phyloP scores from a whole-genome alignment of 2,888 invertebrate genomes.

The Disparrhopalites patrizii region DNA sequence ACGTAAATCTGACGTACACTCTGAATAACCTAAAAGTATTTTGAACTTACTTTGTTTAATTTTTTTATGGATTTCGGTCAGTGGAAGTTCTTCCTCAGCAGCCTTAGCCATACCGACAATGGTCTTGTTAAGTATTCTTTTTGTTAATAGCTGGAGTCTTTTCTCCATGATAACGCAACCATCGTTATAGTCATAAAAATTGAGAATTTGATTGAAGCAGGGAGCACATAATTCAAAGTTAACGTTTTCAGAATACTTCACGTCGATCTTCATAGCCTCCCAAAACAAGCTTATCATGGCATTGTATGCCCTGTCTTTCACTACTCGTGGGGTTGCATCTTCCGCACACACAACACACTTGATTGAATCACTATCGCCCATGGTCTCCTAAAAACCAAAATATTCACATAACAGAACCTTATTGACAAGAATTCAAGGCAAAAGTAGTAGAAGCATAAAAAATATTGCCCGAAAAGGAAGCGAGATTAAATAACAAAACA shows the following conservation, averaged over 20 bases:
- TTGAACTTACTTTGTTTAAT: too few species aligned
- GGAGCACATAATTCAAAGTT: background rate
- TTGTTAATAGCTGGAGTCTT: background rate
- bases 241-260: conserved; percentile 2
- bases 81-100: background rate
- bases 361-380: conserved; percentile 1
- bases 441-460: too few species aligned
- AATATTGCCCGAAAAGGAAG: too few species aligned
- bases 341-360: conserved; percentile 2
- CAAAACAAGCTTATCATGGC: conserved; percentile 2
- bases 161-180: conserved; percentile 6
- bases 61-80: too few species aligned
- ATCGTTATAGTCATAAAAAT: conserved; percentile 5
- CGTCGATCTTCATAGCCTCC: conserved; percentile 2
- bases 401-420: too few species aligned
- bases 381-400: too few species aligned
- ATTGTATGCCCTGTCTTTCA: background rate
- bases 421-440: too few species aligned
- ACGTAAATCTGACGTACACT: too few species aligned
- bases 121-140: background rate
- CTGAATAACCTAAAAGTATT: too few species aligned
- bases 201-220: background rate
- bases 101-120: background rate
- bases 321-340: background rate
- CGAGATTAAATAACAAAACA: too few species aligned